These are phyloP conservation scores for Eremobia ochroleuca DNA, from an alignment of 2,888 invertebrate genomes.

Conservation along the genomic window DNA sequence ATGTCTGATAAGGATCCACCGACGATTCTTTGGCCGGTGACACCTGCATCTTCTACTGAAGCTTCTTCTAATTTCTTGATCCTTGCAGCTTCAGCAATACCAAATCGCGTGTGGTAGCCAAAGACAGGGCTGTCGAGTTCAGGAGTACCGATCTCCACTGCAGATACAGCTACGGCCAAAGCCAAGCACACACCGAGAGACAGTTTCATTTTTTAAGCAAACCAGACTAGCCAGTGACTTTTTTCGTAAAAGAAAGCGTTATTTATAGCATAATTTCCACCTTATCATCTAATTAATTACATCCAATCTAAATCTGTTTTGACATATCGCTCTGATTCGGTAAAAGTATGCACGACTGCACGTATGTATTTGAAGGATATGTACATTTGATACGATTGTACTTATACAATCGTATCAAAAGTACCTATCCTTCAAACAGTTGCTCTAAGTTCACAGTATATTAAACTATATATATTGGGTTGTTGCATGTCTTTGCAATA, in stretches of 20 bases:
- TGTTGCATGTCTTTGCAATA: too few species aligned
- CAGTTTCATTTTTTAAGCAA: conserved; percentile 63
- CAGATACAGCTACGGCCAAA: conserved; percentile 66
- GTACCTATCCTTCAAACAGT: too few species aligned
- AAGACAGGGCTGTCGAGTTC: conserved; percentile 65
- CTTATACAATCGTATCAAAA: too few species aligned
- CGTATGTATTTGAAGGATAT: too few species aligned
- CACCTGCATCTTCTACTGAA: conserved; percentile 59
- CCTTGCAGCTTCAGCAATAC: conserved; percentile 74
- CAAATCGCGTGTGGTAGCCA: conserved; percentile 75
- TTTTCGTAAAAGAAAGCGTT: not conserved
- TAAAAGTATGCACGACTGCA: not conserved
- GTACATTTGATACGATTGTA: too few species aligned
- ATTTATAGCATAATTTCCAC: conserved; percentile 43
- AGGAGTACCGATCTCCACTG: conserved; percentile 55
- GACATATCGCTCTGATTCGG: not conserved
- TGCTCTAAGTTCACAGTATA: too few species aligned
- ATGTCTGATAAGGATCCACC: conserved; percentile 76
- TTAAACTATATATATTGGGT: too few species aligned
- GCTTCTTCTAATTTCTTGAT: conserved; percentile 72
- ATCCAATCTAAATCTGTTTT: conserved; percentile 37
- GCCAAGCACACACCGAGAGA: conserved; percentile 66
- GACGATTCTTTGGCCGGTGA: conserved; percentile 72
- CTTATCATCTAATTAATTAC: conserved; percentile 43
- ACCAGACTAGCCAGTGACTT: conserved; percentile 18